These are phyloP conservation scores for Microtus obscurus DNA, from an alignment of 2,797 vertebrate species.

Conservation along the genomic window DNA sequence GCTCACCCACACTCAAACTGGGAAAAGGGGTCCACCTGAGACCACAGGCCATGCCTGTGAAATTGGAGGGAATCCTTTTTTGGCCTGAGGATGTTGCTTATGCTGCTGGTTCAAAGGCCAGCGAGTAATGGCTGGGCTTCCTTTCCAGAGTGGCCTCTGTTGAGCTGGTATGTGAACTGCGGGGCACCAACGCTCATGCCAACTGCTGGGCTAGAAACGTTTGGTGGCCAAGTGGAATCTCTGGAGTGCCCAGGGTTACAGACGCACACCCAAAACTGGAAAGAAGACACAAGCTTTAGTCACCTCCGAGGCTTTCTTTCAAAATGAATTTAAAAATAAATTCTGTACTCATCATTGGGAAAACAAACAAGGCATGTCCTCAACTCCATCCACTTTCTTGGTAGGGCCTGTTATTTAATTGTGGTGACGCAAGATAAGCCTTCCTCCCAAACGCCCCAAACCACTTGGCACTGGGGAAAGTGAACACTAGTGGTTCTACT, in stretches of 20 bases:
- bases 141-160: slow-evolving; percentile 15
- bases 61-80: not conserved
- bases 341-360: not conserved
- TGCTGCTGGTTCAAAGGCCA: slow-evolving; percentile 18
- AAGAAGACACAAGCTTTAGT: not conserved
- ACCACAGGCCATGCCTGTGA: not conserved
- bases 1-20: not conserved
- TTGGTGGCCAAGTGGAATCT: not conserved
- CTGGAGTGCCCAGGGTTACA: not conserved
- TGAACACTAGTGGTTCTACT: not conserved
- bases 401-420: slow-evolving; percentile 28
- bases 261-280: not conserved
- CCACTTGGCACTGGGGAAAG: not conserved
- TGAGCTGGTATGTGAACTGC: not conserved
- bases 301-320: slow-evolving; percentile 17
- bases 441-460: not conserved
- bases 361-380: slow-evolving; percentile 49
- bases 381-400: slow-evolving; percentile 1
- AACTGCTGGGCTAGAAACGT: not conserved
- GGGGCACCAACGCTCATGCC: not conserved
- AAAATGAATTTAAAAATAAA: slow-evolving; percentile 8
- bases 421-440: not conserved
- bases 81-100: slow-evolving; percentile 1
- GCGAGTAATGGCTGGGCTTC: not conserved
- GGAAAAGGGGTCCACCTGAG: not conserved